phyloP scores from a whole-genome alignment of 2,113 vertebrate species.

The Sinocyclocheilus anophthalmus region DNA sequence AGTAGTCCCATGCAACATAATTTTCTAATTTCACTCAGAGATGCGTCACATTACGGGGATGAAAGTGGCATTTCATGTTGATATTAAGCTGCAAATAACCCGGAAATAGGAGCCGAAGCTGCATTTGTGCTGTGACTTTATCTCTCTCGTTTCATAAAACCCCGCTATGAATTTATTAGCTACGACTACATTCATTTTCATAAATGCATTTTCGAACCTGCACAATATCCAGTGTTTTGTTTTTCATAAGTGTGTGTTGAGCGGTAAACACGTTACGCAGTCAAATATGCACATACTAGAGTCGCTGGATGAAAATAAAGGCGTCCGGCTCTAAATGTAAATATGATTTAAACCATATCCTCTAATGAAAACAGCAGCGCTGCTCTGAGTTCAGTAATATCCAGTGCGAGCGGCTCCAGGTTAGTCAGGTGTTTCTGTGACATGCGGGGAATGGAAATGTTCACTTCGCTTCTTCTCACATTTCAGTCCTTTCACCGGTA shows the following conservation, averaged over 20 bases:
- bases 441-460: constrained; percentile 22
- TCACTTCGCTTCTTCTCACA: background rate
- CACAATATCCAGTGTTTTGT: background rate
- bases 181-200: constrained; percentile 1
- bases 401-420: constrained; percentile 6
- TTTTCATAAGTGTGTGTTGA: constrained; percentile 4
- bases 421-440: constrained; percentile 38
- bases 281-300: background rate
- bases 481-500: background rate
- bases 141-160: background rate
- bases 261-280: background rate
- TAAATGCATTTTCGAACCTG: background rate
- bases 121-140: background rate
- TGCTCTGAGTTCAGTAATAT: background rate
- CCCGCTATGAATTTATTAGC: background rate
- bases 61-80: background rate
- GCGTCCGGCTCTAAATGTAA: constrained; percentile 17
- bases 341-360: constrained; percentile 11
- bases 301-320: background rate
- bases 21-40: background rate
- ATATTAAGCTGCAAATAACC: background rate
- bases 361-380: background rate
- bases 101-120: background rate
- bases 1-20: background rate
- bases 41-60: background rate